phyloP scores from a whole-genome alignment of 1,140 invertebrate species.

The Tetranychus urticae region DNA sequence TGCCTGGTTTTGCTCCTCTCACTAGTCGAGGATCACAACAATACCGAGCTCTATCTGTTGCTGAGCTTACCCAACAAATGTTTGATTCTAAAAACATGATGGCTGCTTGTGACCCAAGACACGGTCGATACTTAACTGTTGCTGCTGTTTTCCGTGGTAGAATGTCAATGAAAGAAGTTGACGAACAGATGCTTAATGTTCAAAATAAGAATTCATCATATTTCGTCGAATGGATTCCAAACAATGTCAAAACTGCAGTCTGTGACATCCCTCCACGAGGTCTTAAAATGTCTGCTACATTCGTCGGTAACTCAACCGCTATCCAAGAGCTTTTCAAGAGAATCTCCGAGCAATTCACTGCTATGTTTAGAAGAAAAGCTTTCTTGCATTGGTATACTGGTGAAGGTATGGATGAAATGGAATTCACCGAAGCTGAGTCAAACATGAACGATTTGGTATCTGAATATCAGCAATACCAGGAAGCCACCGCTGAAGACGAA shows the following conservation, averaged over 20 bases:
- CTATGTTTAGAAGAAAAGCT: conserved; percentile 16
- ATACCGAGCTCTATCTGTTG: conserved; percentile 50
- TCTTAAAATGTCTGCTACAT: conserved; percentile 72
- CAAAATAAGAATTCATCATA: conserved; percentile 37
- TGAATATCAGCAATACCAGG: conserved; percentile 79
- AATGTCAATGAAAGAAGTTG: conserved; percentile 28
- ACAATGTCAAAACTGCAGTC: conserved; percentile 44
- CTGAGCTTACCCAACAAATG: conserved; percentile 74
- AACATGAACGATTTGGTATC: conserved; percentile 30
- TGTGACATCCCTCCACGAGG: conserved; percentile 76
- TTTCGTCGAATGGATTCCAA: conserved; percentile 42
- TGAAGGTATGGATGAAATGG: conserved; percentile 55
- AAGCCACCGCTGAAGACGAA: conserved; percentile 26
- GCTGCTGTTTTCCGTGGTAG: conserved; percentile 32
- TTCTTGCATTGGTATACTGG: conserved; percentile 27
- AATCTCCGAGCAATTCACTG: conserved; percentile 44
- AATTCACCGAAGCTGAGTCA: conserved; percentile 45
- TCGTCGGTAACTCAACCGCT: conserved; percentile 69
- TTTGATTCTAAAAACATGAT: conserved; percentile 45
- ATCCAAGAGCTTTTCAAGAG: conserved; percentile 55
- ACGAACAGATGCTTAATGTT: conserved; percentile 37
- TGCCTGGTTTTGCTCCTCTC: conserved; percentile 47
- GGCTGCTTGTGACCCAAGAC: conserved; percentile 43
- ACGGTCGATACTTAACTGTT: conserved; percentile 39
- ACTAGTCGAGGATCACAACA: conserved; percentile 67